Base-by-base conservation (phyloP, 2,888 invertebrate species). In the Eugnorisma glareosa region DNA sequence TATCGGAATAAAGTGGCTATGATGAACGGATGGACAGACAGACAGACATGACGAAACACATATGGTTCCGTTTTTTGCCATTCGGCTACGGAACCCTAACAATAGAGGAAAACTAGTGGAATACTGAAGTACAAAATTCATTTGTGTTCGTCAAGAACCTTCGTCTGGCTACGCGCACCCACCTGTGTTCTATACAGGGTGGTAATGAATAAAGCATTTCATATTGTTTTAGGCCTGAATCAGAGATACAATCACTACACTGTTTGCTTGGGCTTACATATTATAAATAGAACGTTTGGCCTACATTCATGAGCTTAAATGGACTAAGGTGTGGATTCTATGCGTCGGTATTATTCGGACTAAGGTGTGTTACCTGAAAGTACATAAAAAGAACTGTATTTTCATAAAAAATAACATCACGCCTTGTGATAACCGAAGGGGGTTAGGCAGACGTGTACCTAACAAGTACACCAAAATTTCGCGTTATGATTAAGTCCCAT, bases 251-350 rank as follows among this genome's bases (percentile, higher is more conserved):
- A 71, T 80, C 74, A 59, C 74, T 70, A 31, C 24, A 63, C 37
- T 66, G 61, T 74, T 76, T 74, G 71, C 77, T 72, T 73, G 48
- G 78, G 66, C 24, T 68, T 61, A 73, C 75, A 75, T 74, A 78
- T 76, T 74, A 78, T 76, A 88, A 83, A 84, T 80, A 77, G 80
- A 80, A 63, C 77, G 74, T 67, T 67, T 78, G 78, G 31, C 80
- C 76, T 79, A 80, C 81, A 78, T 86, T 77, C 79, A 75, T 77
- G 75, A 82, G 82, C 68, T 67, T 37, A 79, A 63, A 73, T 72
- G 81, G 59, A 73, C 57, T 15, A 73, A 79, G 45, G 66, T 57
- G 61, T 43, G 68, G 51, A 64, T 64, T 63, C 13, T 37, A 51
- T 15, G 43, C 31, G 67, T 40, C 40, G 64, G 40, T 79, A 68